Evolutionary conservation across 1,140 invertebrate genomes (phyloP), one percentile per base, ranked within the genome.

Genomic region (Cyphomyrmex costatus): DNA sequence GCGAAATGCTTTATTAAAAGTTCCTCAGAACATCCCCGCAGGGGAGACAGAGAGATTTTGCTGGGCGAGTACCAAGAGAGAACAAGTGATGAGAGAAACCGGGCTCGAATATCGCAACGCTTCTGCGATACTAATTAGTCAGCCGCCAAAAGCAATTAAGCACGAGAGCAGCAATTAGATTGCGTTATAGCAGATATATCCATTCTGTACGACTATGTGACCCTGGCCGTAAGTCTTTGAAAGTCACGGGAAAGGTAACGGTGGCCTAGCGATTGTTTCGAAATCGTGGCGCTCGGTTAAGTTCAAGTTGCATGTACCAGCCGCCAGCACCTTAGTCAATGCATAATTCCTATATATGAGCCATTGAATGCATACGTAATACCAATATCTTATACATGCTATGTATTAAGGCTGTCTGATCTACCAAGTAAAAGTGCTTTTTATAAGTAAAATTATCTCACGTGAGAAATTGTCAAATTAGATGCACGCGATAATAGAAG

Each of bases 161-260:
- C 21, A 56, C 56, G 36, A 51, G 42, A 68, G 27, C 56, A 12
- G 70, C 73, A 85, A 87, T 87, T 78, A 85, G 36, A 65, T 87
- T 76, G 65, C 53, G 61, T 73, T 61, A 53, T 77, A 27, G 58
- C 14, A 49, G 46, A 85, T 63, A 85, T 16, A 66, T 36, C 24
- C 66, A 60, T 51, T 66, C 14, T 12, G 21, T 14, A 8, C 30
- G 53, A 68, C 56, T 61, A 85, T n/a, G 42, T 63, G 70, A 86
- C 61, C 68, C 87, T 61, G 53, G 24, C 60, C 58, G 74, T 84
- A 21, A 46, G 46, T 70, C 33, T 85, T 86, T 58, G 73, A 85
- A 74, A 88, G 30, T 61, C 77, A 51, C 78, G 89, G 83, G 88
- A 92, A 86, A 90, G 88, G 70, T 89, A 92, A 92, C 92, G 90